Evolutionary conservation across 2,113 vertebrate species (phyloP).

Genomic region (Channa maculata): DNA sequence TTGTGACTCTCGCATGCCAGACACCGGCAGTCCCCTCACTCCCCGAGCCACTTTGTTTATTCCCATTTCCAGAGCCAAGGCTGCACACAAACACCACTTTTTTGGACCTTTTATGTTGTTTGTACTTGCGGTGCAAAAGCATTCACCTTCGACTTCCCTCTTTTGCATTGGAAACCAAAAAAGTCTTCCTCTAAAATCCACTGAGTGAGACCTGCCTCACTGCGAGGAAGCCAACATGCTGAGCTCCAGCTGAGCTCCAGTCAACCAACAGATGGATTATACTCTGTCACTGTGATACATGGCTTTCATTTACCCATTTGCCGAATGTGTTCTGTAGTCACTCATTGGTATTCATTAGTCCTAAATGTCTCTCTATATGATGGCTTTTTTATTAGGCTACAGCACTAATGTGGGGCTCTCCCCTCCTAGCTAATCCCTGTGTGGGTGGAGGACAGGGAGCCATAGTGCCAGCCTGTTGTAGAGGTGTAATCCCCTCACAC

Average conservation of each 20-base stretch:
- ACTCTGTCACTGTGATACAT: slow-evolving; percentile 71
- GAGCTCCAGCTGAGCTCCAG: slow-evolving; percentile 55
- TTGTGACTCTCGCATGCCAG: too few relatives aligned
- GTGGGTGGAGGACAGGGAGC: slow-evolving; percentile 53
- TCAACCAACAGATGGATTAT: slow-evolving; percentile 70
- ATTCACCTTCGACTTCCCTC: background rate
- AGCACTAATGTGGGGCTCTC: slow-evolving; percentile 48
- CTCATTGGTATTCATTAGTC: slow-evolving; percentile 71
- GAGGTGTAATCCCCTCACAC: slow-evolving; percentile 63
- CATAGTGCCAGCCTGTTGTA: slow-evolving; percentile 56
- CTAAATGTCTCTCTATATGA: slow-evolving; percentile 72
- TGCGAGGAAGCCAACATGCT: slow-evolving; percentile 35
- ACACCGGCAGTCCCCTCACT: too few relatives aligned
- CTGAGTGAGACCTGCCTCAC: slow-evolving; percentile 22
- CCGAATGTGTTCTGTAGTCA: slow-evolving; percentile 63
- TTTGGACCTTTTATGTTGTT: background rate
- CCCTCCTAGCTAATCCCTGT: slow-evolving; percentile 57
- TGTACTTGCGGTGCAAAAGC: background rate
- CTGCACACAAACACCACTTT: too few relatives aligned
- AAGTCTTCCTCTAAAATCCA: slow-evolving; percentile 1
- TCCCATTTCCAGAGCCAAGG: too few relatives aligned
- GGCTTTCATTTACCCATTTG: slow-evolving; percentile 68
- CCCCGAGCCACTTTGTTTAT: too few relatives aligned
- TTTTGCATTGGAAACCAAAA: slow-evolving; percentile 9
- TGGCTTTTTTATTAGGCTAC: slow-evolving; percentile 68